Evolutionary conservation across 23 tunicate species (phyloP), one percentile per base, ranked within the genome.

Genomic region (Styela plicata): DNA sequence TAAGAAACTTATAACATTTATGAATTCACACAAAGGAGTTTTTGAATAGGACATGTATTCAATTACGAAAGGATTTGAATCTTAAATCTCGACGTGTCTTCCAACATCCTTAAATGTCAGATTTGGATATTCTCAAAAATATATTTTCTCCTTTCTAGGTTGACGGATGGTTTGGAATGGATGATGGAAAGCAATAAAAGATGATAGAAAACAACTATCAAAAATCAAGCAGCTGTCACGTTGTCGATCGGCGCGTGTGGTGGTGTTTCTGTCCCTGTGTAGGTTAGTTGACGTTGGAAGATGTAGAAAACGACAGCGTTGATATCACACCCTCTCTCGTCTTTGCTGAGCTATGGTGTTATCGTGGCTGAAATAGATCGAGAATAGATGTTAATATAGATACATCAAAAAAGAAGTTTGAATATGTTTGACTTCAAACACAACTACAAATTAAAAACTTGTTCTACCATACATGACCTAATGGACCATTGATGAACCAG

Each of bases 151-250:
- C 7, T 66, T 66, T 32, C 7, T 32, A 71, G 77, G 77, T 30
- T 71, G 17, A 18, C 77, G 29, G 36, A 33, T 32, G 77, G 77
- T 71, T n/a, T 71, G 34, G 77, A 71, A 30, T 71, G 77, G 77
- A 71, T 71, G 77, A 27, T 71, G 3, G 77, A 71, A 17, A 28
- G 36, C 23, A 30, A 29, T 23, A 68, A 71, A 71, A 71, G 77
- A 71, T 71, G 77, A 71, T 71, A 27, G 24, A 34, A n/a, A 44
- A 44, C 57, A 44, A 5, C 10, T 44, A 13, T 44, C 10, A 44
- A 44, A 5, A 44, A 13, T 44, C 57, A 5, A 44, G 13, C 57
- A 44, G 57, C 57, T 44, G 57, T 13, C 13, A 13, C 13, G 57
- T 44, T 7, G 57, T 13, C 57, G 57, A 5, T 5, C 57, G 7